Percentiles rank a stretch among this genome's conserved stretches.
phyloP scores from a whole-genome alignment of 2,888 invertebrate species.

The Harpalus rubripes region DNA sequence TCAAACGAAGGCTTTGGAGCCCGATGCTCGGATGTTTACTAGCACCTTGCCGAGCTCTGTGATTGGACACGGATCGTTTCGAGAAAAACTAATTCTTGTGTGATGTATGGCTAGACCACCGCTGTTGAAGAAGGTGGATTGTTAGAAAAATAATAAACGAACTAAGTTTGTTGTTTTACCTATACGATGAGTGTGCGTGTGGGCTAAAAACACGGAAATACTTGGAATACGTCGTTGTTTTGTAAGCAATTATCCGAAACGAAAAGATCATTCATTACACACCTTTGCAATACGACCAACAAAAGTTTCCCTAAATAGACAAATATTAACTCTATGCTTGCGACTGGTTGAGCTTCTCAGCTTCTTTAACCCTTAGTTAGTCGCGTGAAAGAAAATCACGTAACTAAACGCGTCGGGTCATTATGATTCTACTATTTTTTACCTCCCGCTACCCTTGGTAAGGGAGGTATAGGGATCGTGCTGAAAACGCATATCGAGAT shows the following conservation, averaged over 20 bases:
- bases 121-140: conserved; percentile 24
- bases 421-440: too few relatives aligned
- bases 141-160: conserved; percentile 47
- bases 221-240: neutral
- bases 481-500: too few relatives aligned
- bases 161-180: conserved; percentile 33
- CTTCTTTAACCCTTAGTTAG: too few relatives aligned
- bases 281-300: neutral
- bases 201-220: conserved; percentile 31
- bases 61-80: conserved; percentile 71
- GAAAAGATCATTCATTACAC: neutral
- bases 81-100: conserved; percentile 70
- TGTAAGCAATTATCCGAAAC: conserved; percentile 20
- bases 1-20: conserved; percentile 38
- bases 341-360: too few relatives aligned
- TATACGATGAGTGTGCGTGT: neutral
- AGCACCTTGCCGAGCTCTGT: conserved; percentile 56
- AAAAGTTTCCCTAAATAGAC: too few relatives aligned
- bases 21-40: conserved; percentile 46
- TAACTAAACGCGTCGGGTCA: too few relatives aligned
- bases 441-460: too few relatives aligned
- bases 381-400: too few relatives aligned
- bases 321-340: too few relatives aligned
- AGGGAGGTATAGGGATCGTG: too few relatives aligned
- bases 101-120: conserved; percentile 61